Evolutionary conservation across 2,113 vertebrate species (phyloP).

Genomic region (Balaeniceps rex): DNA sequence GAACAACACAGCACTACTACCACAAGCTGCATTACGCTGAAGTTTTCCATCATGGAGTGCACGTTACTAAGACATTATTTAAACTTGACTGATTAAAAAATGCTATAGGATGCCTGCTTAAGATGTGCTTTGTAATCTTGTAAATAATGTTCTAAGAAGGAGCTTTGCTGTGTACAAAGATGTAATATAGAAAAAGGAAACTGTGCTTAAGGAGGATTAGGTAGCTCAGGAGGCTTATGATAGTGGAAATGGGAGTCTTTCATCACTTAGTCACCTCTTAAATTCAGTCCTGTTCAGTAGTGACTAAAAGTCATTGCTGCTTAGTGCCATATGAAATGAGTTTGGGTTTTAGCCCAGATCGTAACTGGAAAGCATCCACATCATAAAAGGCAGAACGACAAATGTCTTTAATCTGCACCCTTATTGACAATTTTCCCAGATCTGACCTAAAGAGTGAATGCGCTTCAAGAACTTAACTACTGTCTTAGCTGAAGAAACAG

Average conservation of each 20-base stretch:
- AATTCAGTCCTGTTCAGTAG: background rate
- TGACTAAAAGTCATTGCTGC: slow-evolving; percentile 23
- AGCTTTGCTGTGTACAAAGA: background rate
- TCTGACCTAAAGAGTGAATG: background rate
- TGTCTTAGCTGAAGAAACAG: background rate
- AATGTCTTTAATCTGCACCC: background rate
- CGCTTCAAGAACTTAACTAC: background rate
- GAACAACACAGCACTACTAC: background rate
- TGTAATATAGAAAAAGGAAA: background rate
- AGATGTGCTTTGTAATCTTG: background rate
- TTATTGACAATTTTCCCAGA: background rate
- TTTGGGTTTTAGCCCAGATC: slow-evolving; percentile 30
- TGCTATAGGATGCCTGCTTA: background rate
- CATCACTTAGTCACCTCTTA: slow-evolving; percentile 6
- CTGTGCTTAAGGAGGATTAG: slow-evolving; percentile 23
- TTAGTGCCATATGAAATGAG: slow-evolving; percentile 45
- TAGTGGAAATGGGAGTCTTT: background rate
- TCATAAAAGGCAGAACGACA: slow-evolving; percentile 6
- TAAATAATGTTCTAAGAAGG: background rate
- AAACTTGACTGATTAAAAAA: slow-evolving; percentile 5
- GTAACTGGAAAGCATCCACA: slow-evolving; percentile 12
- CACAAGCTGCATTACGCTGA: background rate
- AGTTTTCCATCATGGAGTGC: background rate
- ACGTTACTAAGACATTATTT: background rate
- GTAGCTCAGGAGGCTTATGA: slow-evolving; percentile 16